Evolutionary conservation across 2,113 vertebrate genomes (phyloP).

Genomic region (Leptosomus discolor): DNA sequence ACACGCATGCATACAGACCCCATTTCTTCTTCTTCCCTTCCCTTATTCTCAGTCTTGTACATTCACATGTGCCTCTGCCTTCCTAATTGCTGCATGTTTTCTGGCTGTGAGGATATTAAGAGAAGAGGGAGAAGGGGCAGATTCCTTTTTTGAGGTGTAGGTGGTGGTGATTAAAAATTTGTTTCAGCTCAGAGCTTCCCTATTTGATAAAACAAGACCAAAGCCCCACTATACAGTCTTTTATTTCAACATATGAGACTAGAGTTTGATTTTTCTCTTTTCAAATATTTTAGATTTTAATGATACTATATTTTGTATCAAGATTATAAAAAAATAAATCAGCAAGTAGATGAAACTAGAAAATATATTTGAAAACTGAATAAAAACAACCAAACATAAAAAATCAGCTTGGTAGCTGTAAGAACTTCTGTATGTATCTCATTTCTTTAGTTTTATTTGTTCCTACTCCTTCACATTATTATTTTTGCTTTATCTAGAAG

Average conservation of each 20-base stretch:
- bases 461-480: background rate
- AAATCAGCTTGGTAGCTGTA: background rate
- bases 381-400: background rate
- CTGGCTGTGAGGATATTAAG: background rate
- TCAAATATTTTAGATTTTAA: background rate
- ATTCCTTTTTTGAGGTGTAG: background rate
- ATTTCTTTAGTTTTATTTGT: background rate
- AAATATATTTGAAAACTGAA: background rate
- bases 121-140: background rate
- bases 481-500: background rate
- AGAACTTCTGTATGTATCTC: background rate
- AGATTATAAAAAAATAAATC: background rate
- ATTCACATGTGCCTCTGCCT: background rate
- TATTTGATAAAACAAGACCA: background rate
- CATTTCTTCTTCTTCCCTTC: background rate
- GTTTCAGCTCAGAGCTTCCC: background rate
- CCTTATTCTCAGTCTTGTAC: background rate
- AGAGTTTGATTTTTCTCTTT: background rate
- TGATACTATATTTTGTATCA: background rate
- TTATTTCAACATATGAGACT: background rate
- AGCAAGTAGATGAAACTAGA: background rate
- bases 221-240: background rate
- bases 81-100: background rate
- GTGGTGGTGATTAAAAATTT: background rate
- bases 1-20: rapidly evolving